These are phyloP conservation scores for Brachystomella parvula DNA, from an alignment of 1,140 invertebrate genomes.

Conservation along the genomic window DNA sequence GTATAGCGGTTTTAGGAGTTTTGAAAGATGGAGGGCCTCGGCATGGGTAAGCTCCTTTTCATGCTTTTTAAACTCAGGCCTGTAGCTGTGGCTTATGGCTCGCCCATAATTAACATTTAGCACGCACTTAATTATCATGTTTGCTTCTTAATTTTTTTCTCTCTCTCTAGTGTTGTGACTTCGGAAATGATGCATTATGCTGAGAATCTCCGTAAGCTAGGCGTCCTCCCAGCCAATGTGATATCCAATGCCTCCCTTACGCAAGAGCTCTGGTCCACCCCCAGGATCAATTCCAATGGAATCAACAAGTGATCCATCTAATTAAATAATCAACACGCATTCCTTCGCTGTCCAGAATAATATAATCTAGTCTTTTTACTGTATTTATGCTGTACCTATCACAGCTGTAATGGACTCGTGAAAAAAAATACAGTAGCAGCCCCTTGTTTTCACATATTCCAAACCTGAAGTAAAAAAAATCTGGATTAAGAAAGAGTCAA, in stretches of 20 bases:
- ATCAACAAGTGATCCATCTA: not conserved
- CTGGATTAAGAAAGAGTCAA: no score
- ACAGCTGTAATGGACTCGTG: no score
- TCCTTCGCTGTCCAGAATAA: no score
- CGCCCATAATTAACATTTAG: not conserved
- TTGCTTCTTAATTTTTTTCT: conserved; percentile 21
- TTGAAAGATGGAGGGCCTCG: conserved; percentile 90
- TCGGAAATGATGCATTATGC: conserved; percentile 93
- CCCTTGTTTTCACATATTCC: no score
- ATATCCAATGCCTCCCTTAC: conserved; percentile 33
- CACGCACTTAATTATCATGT: conserved; percentile 3
- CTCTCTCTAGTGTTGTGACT: conserved; percentile 66
- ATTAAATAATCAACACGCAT: no score
- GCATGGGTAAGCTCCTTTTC: conserved; percentile 62
- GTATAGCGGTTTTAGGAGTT: conserved; percentile 60
- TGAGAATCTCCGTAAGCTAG: conserved; percentile 77
- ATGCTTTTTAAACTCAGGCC: not conserved
- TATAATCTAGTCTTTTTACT: conserved; percentile 1
- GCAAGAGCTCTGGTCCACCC: conserved; percentile 30
- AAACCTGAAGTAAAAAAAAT: no score
- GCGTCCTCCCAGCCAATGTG: conserved; percentile 62
- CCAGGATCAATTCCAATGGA: not conserved
- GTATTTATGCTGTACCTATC: no score
- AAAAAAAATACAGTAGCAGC: no score
- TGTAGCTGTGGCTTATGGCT: conserved; percentile 1